Evolutionary conservation across 2,888 invertebrate species (phyloP), one percentile per base, ranked within the genome.

Genomic region (Drosophila cognata): DNA sequence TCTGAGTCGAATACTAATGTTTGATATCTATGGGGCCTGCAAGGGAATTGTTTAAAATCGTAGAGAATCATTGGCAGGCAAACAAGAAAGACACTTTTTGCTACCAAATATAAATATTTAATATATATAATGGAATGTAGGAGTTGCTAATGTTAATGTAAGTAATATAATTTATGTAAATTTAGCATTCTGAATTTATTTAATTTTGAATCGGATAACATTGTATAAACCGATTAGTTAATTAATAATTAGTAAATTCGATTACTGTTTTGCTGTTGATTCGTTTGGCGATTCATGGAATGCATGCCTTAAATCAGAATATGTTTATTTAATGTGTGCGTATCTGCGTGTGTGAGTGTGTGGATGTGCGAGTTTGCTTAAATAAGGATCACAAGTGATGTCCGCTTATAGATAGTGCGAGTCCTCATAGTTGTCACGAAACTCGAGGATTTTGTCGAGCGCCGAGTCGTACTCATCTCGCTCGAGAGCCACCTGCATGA

Each of bases 401-500:
- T 36, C 0, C 38, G 51, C 11, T 60, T 83, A 88, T 8, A 85
- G 60, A 61, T 76, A 89, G 11, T 89, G 90, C 1, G 84, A 71
- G 89, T 97, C 96, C 92, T 96, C 95, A 93, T 97, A 97, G 88
- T 96, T 95, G 90, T 96, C 96, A 90, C 96, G 95, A 79, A 96
- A 95, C 82, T 95, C 95, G 56, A 95, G 93, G 61, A 97, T 91
- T 89, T 94, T 95, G 85, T 96, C 94, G 62, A 97, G 92, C 73
- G 95, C 95, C 77, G 96, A 96, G 58, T 92, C 93, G 88, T 95
- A 96, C 74, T 97, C 97, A 74, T 96, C 96, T 65, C 94, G 94
- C 91, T 97, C 97, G 61, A 97, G 92, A 0, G 96, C 96, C 60
- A 95, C 94, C 71, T 95, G 95, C 29, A 93, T 92, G 89, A 96